phyloP scores from a whole-genome alignment of 1,140 invertebrate genomes.

The Brachionus rubens region DNA sequence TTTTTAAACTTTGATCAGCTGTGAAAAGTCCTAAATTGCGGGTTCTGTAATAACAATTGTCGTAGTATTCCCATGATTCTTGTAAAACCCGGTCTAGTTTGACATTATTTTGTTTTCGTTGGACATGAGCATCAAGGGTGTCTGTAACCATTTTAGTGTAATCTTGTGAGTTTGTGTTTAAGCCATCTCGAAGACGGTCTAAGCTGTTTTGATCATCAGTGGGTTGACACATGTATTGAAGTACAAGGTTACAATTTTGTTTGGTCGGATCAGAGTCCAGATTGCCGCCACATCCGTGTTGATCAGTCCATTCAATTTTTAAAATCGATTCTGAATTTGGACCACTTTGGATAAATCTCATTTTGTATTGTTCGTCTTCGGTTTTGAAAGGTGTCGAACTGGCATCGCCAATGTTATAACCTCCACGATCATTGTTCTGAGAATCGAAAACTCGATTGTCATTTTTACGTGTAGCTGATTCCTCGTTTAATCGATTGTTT shows the following conservation, averaged over 20 bases:
- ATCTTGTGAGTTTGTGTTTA: conserved; percentile 51
- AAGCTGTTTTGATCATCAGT: conserved; percentile 3
- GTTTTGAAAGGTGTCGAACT: conserved; percentile 50
- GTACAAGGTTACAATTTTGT: conserved; percentile 57
- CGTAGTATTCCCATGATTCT: conserved; percentile 59
- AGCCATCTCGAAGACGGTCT: conserved; percentile 52
- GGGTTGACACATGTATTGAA: conserved; percentile 59
- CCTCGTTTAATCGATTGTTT: conserved; percentile 59
- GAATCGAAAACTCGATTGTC: conserved; percentile 58
- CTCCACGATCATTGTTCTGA: conserved; percentile 60
- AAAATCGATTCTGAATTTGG: conserved; percentile 51
- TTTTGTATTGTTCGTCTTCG: conserved; percentile 55
- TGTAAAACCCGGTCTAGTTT: conserved; percentile 52
- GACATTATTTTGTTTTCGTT: conserved; percentile 51
- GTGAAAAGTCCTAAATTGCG: conserved; percentile 58
- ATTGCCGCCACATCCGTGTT: conserved; percentile 58
- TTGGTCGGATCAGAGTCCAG: conserved; percentile 53
- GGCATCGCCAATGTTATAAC: conserved; percentile 59
- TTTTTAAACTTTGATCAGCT: conserved; percentile 58
- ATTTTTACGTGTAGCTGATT: conserved; percentile 54
- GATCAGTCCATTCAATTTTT: conserved; percentile 58
- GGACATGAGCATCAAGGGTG: conserved; percentile 43
- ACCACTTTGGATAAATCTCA: conserved; percentile 60
- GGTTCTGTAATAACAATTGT: conserved; percentile 55
- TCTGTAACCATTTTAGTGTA: conserved; percentile 51